Conservation (phyloP, 1,140 invertebrate genomes). For the Drosophila nasuta region DNA sequence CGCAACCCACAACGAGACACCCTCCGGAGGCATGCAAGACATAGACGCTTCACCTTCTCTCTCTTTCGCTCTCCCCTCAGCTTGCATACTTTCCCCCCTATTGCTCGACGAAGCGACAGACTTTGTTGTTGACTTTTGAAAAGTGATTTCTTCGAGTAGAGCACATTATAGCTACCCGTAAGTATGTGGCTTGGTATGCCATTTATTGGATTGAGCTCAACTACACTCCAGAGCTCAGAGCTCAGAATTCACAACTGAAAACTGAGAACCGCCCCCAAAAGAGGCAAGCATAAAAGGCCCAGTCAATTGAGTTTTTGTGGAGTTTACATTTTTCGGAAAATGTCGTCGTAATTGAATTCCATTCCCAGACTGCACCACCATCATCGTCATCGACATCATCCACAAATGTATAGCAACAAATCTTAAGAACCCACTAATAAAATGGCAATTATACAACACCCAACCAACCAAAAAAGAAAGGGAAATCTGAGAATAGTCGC, state of each 20-base stretch:
- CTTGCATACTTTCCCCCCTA: not conserved
- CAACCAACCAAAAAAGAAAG: conserved; percentile 45
- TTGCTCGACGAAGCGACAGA: conserved; percentile 39
- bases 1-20: conserved; percentile 57
- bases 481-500: conserved; percentile 20
- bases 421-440: conserved; percentile 57
- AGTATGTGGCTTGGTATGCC: conserved; percentile 58
- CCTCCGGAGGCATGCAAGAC: conserved; percentile 48
- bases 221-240: conserved; percentile 6
- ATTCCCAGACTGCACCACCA: conserved; percentile 36
- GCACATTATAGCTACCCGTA: conserved; percentile 75
- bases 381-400: conserved; percentile 14
- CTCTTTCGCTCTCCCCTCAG: not conserved
- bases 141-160: conserved; percentile 82
- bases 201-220: conserved; percentile 76
- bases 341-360: conserved; percentile 48
- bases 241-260: not conserved
- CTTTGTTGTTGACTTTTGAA: conserved; percentile 80
- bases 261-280: conserved; percentile 13
- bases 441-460: conserved; percentile 68
- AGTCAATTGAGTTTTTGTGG: conserved; percentile 55
- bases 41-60: not conserved
- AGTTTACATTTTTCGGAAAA: conserved; percentile 29
- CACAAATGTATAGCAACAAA: conserved; percentile 46
- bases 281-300: conserved; percentile 26